These are phyloP conservation scores for Chionoecetes opilio DNA, from an alignment of 1,140 invertebrate genomes.

Conservation along the genomic window DNA sequence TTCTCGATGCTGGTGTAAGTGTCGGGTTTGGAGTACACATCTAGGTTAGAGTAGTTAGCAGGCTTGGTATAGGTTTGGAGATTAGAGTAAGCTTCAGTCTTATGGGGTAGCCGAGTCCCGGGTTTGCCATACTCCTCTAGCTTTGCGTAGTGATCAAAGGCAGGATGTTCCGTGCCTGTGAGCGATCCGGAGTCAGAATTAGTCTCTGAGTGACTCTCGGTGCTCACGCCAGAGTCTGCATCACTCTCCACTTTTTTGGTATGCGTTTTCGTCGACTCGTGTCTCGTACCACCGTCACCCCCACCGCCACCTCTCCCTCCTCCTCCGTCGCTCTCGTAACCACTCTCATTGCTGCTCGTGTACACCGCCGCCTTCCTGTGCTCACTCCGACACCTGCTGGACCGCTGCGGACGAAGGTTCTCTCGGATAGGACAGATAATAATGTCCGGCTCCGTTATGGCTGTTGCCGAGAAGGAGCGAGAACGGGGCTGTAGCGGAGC, in stretches of 20 bases:
- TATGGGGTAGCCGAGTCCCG: constrained; percentile 33
- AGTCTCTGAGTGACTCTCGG: constrained; percentile 82
- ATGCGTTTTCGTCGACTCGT: constrained; percentile 79
- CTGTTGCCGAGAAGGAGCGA: constrained; percentile 83
- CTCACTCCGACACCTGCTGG: constrained; percentile 85
- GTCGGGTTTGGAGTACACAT: constrained; percentile 63
- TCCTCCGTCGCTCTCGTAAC: constrained; percentile 89
- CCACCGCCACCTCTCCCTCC: background rate
- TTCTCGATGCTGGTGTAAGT: constrained; percentile 60
- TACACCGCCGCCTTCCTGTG: constrained; percentile 86
- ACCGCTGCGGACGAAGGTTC: background rate
- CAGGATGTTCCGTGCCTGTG: constrained; percentile 80
- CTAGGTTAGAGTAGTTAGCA: constrained; percentile 55
- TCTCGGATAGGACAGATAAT: constrained; percentile 85
- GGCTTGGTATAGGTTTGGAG: constrained; percentile 60
- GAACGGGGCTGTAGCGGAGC: constrained; percentile 62
- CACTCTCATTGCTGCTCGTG: constrained; percentile 89
- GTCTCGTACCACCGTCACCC: constrained; percentile 84
- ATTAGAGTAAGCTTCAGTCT: constrained; percentile 45
- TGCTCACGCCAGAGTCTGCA: constrained; percentile 82
- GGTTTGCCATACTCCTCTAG: constrained; percentile 62
- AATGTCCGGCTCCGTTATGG: constrained; percentile 86
- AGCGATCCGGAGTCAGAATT: constrained; percentile 83
- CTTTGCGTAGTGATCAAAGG: constrained; percentile 74
- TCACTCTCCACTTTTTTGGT: constrained; percentile 77